A percentile compares a stretch with the other conserved stretches of the same genome.
These are phyloP conservation scores for Vulpes lagopus DNA, from an alignment of 2,113 vertebrate species.

Conservation along the genomic window DNA sequence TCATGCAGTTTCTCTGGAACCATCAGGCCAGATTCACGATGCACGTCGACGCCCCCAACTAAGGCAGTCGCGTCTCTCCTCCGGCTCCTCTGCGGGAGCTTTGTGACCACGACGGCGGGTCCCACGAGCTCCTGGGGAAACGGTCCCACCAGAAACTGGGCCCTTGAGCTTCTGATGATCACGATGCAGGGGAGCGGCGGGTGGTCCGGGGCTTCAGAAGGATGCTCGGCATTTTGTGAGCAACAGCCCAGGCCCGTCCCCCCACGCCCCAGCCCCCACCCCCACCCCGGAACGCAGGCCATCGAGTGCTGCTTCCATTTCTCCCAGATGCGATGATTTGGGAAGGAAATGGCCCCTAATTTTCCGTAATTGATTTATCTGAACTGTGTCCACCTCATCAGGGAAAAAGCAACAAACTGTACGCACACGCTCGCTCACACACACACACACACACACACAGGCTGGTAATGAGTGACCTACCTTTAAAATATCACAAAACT, in stretches of 20 bases:
- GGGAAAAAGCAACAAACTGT: conserved; percentile 72
- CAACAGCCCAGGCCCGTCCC: conserved; percentile 53
- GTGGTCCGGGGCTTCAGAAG: neutral
- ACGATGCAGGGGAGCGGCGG: rapidly evolving
- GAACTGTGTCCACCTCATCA: conserved; percentile 55
- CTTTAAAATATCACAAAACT: conserved; percentile 66
- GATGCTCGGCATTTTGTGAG: conserved; percentile 1
- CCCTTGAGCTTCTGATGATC: neutral
- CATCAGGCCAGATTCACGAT: neutral
- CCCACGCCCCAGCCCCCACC: conserved; percentile 36
- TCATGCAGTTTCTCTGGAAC: neutral
- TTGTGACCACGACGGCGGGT: rapidly evolving
- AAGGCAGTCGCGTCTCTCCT: neutral
- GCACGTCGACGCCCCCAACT: rapidly evolving
- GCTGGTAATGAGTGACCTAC: conserved; percentile 72
- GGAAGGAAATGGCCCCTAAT: conserved; percentile 72
- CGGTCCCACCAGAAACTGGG: no score
- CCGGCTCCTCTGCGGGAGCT: neutral
- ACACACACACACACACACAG: neutral
- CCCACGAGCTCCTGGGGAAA: neutral
- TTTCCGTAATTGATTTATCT: conserved; percentile 77
- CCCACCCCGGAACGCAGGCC: conserved; percentile 70
- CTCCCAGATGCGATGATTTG: conserved; percentile 73
- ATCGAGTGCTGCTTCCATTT: conserved; percentile 57
- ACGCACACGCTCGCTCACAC: neutral